phyloP scores from a whole-genome alignment of 1,140 invertebrate genomes.

The Teleopsis dalmanni region DNA sequence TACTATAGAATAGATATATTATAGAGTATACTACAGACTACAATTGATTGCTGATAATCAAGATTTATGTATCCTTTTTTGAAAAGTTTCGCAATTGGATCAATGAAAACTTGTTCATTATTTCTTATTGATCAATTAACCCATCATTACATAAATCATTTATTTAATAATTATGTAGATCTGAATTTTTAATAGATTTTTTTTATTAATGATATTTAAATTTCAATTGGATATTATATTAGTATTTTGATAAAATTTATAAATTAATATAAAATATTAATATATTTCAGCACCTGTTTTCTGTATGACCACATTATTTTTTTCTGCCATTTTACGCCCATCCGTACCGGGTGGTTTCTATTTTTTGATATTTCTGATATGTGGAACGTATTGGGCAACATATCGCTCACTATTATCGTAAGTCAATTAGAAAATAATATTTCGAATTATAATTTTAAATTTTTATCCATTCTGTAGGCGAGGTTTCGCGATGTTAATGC shows the following conservation, averaged over 20 bases:
- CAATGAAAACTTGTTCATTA: background rate
- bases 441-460: background rate
- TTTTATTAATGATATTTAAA: no score
- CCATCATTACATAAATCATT: no score
- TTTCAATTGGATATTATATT: no score
- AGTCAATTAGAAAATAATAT: conserved; percentile 17
- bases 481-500: conserved; percentile 65
- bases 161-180: no score
- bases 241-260: no score
- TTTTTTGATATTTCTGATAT: conserved; percentile 74
- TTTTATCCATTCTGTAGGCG: conserved; percentile 13
- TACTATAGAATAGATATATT: no score
- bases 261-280: background rate
- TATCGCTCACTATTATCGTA: conserved; percentile 60
- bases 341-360: conserved; percentile 75
- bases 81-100: background rate
- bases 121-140: conserved; percentile 4
- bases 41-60: conserved; percentile 14
- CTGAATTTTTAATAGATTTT: no score
- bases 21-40: no score
- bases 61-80: background rate
- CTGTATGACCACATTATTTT: conserved; percentile 63
- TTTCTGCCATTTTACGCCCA: conserved; percentile 68
- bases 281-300: conserved; percentile 59
- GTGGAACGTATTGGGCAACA: conserved; percentile 83